phyloP scores from a whole-genome alignment of 1,140 invertebrate species.

The Brachionus asplanchnoidis region DNA sequence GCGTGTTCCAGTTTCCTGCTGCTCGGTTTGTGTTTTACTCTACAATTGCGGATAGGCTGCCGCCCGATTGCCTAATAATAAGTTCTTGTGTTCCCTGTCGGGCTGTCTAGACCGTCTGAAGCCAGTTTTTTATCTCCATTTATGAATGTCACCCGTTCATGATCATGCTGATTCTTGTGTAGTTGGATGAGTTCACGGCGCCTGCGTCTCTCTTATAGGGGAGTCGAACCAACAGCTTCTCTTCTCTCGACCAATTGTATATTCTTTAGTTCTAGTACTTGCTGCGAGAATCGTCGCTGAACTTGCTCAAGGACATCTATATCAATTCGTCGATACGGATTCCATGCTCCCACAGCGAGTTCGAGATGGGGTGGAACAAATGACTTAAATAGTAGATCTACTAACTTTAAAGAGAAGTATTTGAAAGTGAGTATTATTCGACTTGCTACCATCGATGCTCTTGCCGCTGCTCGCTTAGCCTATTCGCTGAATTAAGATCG shows the following conservation, averaged over 20 bases:
- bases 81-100: not conserved
- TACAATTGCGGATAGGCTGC: too few species aligned
- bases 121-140: not conserved
- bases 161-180: not conserved
- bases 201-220: not conserved
- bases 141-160: not conserved
- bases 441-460: not conserved
- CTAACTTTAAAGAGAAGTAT: not conserved
- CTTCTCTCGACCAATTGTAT: not conserved
- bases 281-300: not conserved
- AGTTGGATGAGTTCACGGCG: not conserved
- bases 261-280: not conserved
- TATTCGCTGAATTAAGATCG: too few species aligned
- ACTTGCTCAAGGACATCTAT: not conserved
- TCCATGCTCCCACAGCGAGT: not conserved
- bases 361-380: not conserved
- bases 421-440: not conserved
- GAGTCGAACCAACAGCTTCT: not conserved
- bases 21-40: too few species aligned
- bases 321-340: not conserved
- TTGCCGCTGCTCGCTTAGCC: too few species aligned
- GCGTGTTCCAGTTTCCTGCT: too few species aligned
- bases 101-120: not conserved
- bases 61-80: not conserved
- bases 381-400: not conserved